Evolutionary conservation across 2,797 vertebrate genomes (phyloP).

Genomic region (Malacoraja senta): DNA sequence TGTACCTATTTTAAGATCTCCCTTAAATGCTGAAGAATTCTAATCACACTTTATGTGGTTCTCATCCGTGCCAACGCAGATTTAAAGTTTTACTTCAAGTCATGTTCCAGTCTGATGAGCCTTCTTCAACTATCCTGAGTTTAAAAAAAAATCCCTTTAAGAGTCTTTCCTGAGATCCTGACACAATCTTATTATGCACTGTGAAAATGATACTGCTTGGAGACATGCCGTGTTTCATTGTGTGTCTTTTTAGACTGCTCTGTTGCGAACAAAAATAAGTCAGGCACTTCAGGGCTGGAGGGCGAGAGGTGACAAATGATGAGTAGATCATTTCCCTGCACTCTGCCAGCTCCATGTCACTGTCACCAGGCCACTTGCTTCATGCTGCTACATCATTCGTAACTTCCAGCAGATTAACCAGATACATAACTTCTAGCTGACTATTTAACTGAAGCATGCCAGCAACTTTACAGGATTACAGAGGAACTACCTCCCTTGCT

Average conservation of each 20-base stretch:
- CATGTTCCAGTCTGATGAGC: background rate
- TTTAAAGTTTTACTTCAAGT: background rate
- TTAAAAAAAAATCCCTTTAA: background rate
- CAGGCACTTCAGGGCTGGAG: slow-evolving; percentile 51
- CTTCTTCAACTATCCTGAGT: background rate
- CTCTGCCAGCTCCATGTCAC: slow-evolving; percentile 67
- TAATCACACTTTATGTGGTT: background rate
- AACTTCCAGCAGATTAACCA: slow-evolving; percentile 58
- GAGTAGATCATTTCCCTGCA: slow-evolving; percentile 59
- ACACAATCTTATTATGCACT: slow-evolving; percentile 44
- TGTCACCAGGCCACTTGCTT: slow-evolving; percentile 63
- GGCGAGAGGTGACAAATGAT: slow-evolving; percentile 50
- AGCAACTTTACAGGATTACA: slow-evolving; percentile 22
- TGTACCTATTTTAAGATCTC: background rate
- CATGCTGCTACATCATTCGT: slow-evolving; percentile 60
- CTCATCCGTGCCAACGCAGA: background rate
- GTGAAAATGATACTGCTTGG: slow-evolving; percentile 47
- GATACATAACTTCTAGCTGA: slow-evolving; percentile 56
- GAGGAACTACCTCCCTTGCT: background rate
- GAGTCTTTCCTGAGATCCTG: slow-evolving; percentile 27
- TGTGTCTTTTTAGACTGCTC: slow-evolving; percentile 61
- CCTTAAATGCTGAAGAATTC: background rate
- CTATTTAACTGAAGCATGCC: slow-evolving; percentile 7
- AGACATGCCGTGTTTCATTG: slow-evolving; percentile 51
- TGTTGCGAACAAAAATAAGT: slow-evolving; percentile 65